These are phyloP conservation scores for Helobdella robusta DNA, from an alignment of 2,888 invertebrate genomes.

Conservation along the genomic window DNA sequence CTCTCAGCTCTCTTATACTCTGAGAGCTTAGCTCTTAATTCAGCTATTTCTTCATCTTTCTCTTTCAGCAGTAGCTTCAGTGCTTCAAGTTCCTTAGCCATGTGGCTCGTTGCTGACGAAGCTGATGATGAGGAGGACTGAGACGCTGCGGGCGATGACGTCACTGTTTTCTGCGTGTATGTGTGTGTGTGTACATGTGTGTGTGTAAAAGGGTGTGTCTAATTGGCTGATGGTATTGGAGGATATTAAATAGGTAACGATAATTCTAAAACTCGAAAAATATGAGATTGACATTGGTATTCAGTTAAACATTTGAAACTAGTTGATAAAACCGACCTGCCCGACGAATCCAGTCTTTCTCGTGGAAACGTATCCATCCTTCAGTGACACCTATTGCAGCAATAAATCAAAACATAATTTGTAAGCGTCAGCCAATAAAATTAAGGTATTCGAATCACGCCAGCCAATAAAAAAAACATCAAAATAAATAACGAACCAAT, in stretches of 20 bases:
- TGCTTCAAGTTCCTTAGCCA: constrained; percentile 10
- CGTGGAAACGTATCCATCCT: constrained; percentile 51
- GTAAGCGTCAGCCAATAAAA: too few relatives aligned
- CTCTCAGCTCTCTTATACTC: constrained; percentile 6
- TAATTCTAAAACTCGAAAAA: neutral
- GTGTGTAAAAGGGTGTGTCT: too few relatives aligned
- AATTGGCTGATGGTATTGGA: too few relatives aligned
- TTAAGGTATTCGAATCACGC: neutral
- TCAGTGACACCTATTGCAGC: constrained; percentile 60
- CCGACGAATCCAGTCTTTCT: constrained; percentile 32
- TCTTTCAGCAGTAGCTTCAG: constrained; percentile 14
- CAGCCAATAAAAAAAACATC: neutral
- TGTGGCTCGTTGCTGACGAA: neutral
- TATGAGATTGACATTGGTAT: neutral
- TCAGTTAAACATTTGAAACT: neutral
- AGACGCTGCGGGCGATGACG: too few relatives aligned
- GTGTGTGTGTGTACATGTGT: too few relatives aligned
- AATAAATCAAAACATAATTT: too few relatives aligned
- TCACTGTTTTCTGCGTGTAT: too few relatives aligned
- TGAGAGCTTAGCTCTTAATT: constrained; percentile 8
- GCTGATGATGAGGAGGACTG: too few relatives aligned
- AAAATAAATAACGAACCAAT: neutral
- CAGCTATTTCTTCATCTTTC: constrained; percentile 21
- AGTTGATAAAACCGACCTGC: neutral
- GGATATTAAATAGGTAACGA: neutral